Conservation (phyloP, 2,113 vertebrate species). For the Gopherus evgoodei region DNA sequence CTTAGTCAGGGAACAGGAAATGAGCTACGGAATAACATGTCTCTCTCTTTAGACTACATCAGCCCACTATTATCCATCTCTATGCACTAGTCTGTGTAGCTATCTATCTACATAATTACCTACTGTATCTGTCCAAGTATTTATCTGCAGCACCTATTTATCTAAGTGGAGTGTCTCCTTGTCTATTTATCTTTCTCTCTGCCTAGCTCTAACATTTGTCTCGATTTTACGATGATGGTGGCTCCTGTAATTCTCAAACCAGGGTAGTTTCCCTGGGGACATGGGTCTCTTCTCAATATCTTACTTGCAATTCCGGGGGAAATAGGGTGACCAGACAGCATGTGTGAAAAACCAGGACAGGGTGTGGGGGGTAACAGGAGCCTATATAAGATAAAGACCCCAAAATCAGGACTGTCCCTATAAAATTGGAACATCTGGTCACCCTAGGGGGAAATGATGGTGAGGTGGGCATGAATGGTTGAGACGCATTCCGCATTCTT, state of each 20-base stretch:
- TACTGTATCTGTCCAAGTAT: constrained; percentile 19
- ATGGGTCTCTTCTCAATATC: neutral
- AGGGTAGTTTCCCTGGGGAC: constrained; percentile 52
- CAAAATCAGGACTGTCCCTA: no score
- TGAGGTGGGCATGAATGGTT: neutral
- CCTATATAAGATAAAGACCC: no score
- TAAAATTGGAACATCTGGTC: no score
- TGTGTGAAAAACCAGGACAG: no score
- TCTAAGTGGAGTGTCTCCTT: constrained; percentile 27
- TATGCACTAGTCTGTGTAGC: neutral
- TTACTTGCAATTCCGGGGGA: neutral
- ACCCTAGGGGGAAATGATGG: neutral
- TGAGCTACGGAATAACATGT: fast-evolving
- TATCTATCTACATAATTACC: constrained; percentile 34
- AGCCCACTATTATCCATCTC: neutral
- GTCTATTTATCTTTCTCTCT: constrained; percentile 40
- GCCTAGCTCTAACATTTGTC: constrained; percentile 42
- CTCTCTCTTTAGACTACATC: neutral
- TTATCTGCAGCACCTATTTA: constrained; percentile 43
- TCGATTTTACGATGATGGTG: constrained; percentile 54
- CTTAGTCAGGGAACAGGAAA: neutral
- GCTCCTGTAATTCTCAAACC: constrained; percentile 36
- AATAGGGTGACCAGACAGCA: neutral
- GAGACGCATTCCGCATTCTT: fast-evolving
- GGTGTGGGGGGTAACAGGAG: no score